phyloP scores from a whole-genome alignment of 1,140 invertebrate genomes.

The Drosophila willistoni region DNA sequence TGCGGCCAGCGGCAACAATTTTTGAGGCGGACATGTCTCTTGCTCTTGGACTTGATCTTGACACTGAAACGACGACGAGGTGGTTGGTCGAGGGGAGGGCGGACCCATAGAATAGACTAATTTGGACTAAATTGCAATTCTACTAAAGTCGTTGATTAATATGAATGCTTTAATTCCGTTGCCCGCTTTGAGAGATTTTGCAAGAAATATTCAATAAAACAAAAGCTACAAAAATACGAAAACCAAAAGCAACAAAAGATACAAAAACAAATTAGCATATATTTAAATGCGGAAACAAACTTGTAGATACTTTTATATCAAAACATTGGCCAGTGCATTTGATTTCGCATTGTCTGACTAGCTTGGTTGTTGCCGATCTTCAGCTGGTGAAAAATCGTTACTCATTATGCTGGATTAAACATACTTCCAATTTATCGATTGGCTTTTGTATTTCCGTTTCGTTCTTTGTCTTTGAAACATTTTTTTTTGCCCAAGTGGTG shows the following conservation, averaged over 20 bases:
- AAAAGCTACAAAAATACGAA: constrained; percentile 15
- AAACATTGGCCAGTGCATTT: constrained; percentile 34
- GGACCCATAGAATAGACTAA: constrained; percentile 1
- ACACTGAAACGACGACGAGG: constrained; percentile 52
- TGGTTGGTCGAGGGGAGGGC: background rate
- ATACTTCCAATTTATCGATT: constrained; percentile 23
- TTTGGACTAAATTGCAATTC: constrained; percentile 33
- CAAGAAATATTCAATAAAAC: constrained; percentile 15
- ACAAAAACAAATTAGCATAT: constrained; percentile 60
- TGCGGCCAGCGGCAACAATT: background rate
- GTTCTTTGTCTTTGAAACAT: constrained; percentile 58
- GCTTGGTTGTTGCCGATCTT: background rate
- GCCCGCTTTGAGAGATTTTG: constrained; percentile 36
- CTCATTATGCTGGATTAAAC: constrained; percentile 39
- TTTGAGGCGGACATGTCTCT: constrained; percentile 35
- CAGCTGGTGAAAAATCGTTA: constrained; percentile 27
- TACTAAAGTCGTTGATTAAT: constrained; percentile 35
- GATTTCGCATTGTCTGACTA: constrained; percentile 9
- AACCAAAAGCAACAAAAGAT: constrained; percentile 19
- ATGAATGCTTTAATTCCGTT: constrained; percentile 34
- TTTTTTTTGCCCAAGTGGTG: background rate
- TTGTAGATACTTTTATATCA: constrained; percentile 35
- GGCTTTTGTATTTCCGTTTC: constrained; percentile 43
- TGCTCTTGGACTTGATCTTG: constrained; percentile 56
- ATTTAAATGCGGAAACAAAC: constrained; percentile 67